Evolutionary conservation across 2,888 invertebrate genomes (phyloP).

Genomic region (Hipparchia sbordonii): DNA sequence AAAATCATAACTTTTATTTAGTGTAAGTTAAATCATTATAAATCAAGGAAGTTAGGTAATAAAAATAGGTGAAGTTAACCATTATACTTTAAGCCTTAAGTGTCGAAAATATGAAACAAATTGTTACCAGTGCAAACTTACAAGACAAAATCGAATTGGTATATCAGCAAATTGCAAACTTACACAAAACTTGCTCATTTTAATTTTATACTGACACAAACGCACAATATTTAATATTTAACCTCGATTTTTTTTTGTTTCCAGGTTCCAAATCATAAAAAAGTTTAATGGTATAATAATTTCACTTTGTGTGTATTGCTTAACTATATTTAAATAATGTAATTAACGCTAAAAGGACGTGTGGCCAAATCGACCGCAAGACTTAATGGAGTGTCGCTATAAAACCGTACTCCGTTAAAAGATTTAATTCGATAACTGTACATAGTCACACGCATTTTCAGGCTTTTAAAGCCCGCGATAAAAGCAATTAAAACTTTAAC

Average conservation of each 20-base stretch:
- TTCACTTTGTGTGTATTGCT: slow-evolving; percentile 23
- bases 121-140: not conserved
- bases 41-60: no score
- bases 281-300: slow-evolving; percentile 11
- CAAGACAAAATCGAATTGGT: slow-evolving; percentile 1
- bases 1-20: not conserved
- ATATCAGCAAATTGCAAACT: slow-evolving; percentile 16
- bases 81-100: no score
- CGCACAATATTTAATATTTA: slow-evolving; percentile 5
- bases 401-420: slow-evolving; percentile 51
- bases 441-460: slow-evolving; percentile 64
- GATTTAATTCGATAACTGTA: slow-evolving; percentile 68
- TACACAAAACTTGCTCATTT: slow-evolving; percentile 6
- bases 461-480: slow-evolving; percentile 68
- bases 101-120: no score
- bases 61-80: no score
- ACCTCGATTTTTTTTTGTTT: not conserved
- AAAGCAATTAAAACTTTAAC: slow-evolving; percentile 80
- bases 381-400: slow-evolving; percentile 46
- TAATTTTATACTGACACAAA: slow-evolving; percentile 1
- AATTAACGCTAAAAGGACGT: slow-evolving; percentile 38
- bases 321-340: slow-evolving; percentile 24
- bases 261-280: slow-evolving; percentile 8
- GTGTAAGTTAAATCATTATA: not conserved
- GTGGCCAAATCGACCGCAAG: slow-evolving; percentile 41